phyloP scores from a whole-genome alignment of 2,797 vertebrate genomes.

The Lagorchestes hirsutus region DNA sequence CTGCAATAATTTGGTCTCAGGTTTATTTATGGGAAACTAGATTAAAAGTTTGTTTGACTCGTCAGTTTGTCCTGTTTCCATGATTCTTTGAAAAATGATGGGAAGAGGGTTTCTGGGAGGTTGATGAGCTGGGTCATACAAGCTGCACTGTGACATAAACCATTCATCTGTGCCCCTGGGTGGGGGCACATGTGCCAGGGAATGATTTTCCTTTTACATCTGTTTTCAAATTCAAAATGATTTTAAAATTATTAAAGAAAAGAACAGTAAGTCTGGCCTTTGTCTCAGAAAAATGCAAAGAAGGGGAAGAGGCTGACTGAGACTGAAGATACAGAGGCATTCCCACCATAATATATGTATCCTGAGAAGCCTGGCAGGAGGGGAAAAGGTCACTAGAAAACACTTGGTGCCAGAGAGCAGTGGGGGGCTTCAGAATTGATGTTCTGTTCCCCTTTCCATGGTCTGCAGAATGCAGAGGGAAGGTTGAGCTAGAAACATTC shows the following conservation, averaged over 20 bases:
- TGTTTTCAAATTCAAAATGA: slow-evolving; percentile 40
- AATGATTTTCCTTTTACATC: slow-evolving; percentile 28
- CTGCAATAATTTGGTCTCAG: slow-evolving; percentile 80
- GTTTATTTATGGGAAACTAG: slow-evolving; percentile 86
- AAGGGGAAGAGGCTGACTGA: not conserved
- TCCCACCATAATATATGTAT: not conserved
- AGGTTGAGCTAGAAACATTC: not conserved
- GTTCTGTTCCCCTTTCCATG: not conserved
- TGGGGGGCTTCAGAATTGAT: not conserved
- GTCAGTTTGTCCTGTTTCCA: slow-evolving; percentile 82
- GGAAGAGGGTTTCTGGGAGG: slow-evolving; percentile 6
- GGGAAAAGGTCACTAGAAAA: slow-evolving; percentile 4
- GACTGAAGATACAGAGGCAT: rapidly evolving
- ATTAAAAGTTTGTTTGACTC: slow-evolving; percentile 83
- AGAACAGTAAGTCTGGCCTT: not conserved
- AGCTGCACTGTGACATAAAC: not conserved
- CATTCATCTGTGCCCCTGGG: not conserved
- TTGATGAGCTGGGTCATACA: not conserved
- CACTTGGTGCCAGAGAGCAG: not conserved
- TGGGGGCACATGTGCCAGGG: not conserved
- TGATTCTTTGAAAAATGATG: slow-evolving; percentile 78
- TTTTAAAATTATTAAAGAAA: not conserved
- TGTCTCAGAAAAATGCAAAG: not conserved
- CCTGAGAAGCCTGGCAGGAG: not conserved
- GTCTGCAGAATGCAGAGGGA: slow-evolving; percentile 11